Base-by-base conservation (phyloP, 1,140 invertebrate species). In the Chelonus insularis region DNA sequence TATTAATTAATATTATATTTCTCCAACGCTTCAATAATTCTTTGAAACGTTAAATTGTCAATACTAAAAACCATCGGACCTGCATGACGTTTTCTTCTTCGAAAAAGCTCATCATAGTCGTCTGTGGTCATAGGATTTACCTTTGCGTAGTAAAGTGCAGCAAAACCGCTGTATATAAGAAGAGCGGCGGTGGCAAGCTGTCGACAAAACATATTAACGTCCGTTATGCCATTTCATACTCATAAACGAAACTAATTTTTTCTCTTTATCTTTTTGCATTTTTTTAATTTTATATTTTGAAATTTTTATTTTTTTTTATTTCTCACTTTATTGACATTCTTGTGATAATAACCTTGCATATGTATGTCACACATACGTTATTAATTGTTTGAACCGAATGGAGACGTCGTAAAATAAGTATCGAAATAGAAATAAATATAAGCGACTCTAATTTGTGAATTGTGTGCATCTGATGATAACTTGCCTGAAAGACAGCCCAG, bases 81-180 rank as follows among this genome's bases (percentile, higher is more conserved):
- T 60, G 14, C 18, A 67, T 60, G 48, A 51, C 66, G 65, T 66
- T 72, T 62, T 56, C 73, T 60, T 18, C 72, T 58, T 16, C 80
- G 57, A 52, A 76, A 72, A 58, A 91, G 89, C 71, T 91, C 89
- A 16, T 86, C 86, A 57, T 89, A 88, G 65, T 86, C 85, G 64
- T 91, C 89, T 21, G 86, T 86, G 6, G 87, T 84, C 48, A 90
- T 84, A 6, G 90, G 89, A 76, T 91, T 92, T 67, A 91, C 91
- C 75, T 92, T 92, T 18, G 91, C 90, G 74, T 91, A 93, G 78
- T 92, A 93, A 70, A 92, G 88, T 47, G 91, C 91, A 0, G 91
- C 91, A 63, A 92, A 86, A 47, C 89, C 89, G 11, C 91, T 91
- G 80, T 93, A 93, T 57, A 92, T 87, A 2, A 93, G 83, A 11